A percentile compares a stretch with the other conserved stretches of the same genome.
These are phyloP conservation scores for Neotoxoptera formosana DNA, from an alignment of 1,140 invertebrate genomes.

Conservation along the genomic window DNA sequence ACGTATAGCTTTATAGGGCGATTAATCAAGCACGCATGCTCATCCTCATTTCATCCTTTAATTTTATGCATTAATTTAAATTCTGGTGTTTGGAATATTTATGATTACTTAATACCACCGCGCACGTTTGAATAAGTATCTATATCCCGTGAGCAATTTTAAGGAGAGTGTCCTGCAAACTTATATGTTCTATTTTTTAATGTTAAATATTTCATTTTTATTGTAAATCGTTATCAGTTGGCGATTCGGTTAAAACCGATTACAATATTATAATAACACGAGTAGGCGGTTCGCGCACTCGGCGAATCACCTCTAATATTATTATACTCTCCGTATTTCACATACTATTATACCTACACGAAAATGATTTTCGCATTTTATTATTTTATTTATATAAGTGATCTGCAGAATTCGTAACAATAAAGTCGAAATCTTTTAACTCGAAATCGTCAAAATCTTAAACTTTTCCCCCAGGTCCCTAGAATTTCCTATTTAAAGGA, in stretches of 20 bases:
- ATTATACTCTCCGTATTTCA: background rate
- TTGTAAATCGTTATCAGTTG: background rate
- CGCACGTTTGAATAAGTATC: background rate
- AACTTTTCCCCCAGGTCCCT: too few relatives aligned
- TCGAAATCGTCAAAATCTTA: too few relatives aligned
- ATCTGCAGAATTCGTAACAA: background rate
- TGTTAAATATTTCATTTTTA: background rate
- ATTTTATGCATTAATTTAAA: background rate
- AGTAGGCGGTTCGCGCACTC: background rate
- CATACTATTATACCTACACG: background rate
- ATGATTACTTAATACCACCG: background rate
- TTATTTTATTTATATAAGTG: background rate
- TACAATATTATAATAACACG: background rate
- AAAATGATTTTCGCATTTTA: background rate
- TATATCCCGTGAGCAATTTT: background rate
- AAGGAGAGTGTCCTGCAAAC: background rate
- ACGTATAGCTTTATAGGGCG: background rate
- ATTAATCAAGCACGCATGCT: background rate
- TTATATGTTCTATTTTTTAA: background rate
- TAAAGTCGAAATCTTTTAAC: too few relatives aligned
- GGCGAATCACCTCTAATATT: background rate
- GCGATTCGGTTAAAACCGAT: background rate
- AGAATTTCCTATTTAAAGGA: too few relatives aligned
- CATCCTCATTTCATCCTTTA: background rate
- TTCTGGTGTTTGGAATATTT: constrained; percentile 12